Base-by-base conservation (phyloP, 2,888 invertebrate species). In the Anodontia alba region DNA sequence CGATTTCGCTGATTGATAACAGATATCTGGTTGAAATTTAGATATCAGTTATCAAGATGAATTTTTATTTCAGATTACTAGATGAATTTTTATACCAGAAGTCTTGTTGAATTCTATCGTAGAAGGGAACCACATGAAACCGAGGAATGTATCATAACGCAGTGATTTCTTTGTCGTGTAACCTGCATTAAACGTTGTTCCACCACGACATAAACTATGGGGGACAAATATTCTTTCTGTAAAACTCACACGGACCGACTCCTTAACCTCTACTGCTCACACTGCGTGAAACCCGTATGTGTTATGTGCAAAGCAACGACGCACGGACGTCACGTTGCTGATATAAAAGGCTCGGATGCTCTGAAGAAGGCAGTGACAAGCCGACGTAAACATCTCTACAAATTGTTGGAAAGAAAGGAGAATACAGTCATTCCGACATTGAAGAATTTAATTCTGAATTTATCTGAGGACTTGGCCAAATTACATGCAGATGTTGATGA, bases 261-360 rank as follows among this genome's bases (percentile, higher is more conserved):
- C 15, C 3, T 81, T 43, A 73, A 49, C 29, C 57, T 81, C 0
- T 84, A 84, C 72, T 84, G 84, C 49, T 31, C 73, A 5, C 81
- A 81, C 38, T 84, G 84, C 26, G 76, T 80, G 23, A 81, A 77
- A 57, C 84, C 84, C 7, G 75, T 84, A 2, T 81, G 84, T 36
- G 78, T 79, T 15, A 74, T 73, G 72, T 84, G 84, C 43, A 84
- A 81, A 36, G 17, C 66, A 17, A 76, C 80, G 26, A 74, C 75
- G 73, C 84, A 84, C 81, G 79, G 73, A 75, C 78, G 80, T 0
- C 84, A 84, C 23, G 31, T 73, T 26, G 38, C 77, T 12, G 81
- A 84, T 3, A 69, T 84, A 29, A 84, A 81, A 81, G 80, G 80
- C 12, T 29, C 71, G 0, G 71, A 68, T 0, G 81, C 77, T 2